Evolutionary conservation across 2,797 vertebrate species (phyloP).

Genomic region (Lepus oiostolus): DNA sequence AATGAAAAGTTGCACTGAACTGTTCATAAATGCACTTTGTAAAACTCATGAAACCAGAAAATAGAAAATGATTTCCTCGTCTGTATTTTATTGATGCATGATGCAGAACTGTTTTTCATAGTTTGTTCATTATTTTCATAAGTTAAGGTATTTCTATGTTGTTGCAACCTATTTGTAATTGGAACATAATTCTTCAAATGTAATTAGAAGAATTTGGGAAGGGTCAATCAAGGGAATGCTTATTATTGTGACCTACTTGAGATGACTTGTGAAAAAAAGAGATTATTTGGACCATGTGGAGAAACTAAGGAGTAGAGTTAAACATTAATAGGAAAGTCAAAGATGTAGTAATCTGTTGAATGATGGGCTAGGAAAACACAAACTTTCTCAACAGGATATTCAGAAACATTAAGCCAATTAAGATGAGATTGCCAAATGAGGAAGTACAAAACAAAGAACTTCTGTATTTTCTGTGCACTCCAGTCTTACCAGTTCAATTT

Average conservation of each 20-base stretch:
- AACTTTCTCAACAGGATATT: conserved; percentile 60
- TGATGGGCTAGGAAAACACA: conserved; percentile 36
- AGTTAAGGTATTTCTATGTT: background rate
- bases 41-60: background rate
- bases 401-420: conserved; percentile 46
- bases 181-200: background rate
- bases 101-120: background rate
- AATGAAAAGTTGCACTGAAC: background rate
- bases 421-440: background rate
- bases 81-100: background rate
- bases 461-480: background rate
- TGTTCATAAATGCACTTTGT: background rate
- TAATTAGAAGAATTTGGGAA: conserved; percentile 40
- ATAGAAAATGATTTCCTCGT: background rate
- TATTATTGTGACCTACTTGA: conserved; percentile 38
- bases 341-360: conserved; percentile 50
- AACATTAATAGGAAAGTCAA: conserved; percentile 30
- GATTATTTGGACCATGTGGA: background rate
- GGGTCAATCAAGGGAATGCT: background rate
- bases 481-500: conserved; percentile 33
- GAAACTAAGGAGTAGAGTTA: conserved; percentile 33
- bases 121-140: background rate
- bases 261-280: background rate
- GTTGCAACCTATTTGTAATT: conserved; percentile 5
- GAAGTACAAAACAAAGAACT: conserved; percentile 53